Evolutionary conservation across 2,888 invertebrate species (phyloP).

Genomic region (Alitta virens): DNA sequence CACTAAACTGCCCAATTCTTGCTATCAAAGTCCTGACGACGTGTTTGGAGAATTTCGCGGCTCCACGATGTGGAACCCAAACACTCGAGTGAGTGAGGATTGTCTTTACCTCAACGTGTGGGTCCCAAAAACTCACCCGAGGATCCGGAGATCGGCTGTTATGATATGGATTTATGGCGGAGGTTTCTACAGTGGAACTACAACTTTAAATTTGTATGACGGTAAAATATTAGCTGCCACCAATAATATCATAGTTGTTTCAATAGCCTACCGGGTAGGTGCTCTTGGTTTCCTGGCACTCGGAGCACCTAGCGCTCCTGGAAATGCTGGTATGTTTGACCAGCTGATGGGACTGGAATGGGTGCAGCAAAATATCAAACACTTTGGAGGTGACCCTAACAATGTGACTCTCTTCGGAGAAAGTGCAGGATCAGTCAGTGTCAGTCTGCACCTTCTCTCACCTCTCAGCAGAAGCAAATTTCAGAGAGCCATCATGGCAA

Average conservation of each 20-base stretch:
- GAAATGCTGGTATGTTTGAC: conserved; percentile 93
- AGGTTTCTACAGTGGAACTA: conserved; percentile 78
- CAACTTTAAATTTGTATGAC: conserved; percentile 92
- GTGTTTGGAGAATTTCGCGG: conserved; percentile 26
- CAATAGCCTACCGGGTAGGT: conserved; percentile 93
- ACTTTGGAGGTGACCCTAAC: conserved; percentile 72
- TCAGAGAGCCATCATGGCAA: conserved; percentile 84
- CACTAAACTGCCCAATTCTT: conserved; percentile 31
- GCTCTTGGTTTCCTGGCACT: conserved; percentile 69
- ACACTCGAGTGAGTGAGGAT: conserved; percentile 87
- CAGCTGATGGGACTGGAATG: conserved; percentile 81
- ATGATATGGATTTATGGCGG: conserved; percentile 82
- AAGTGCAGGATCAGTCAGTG: conserved; percentile 91
- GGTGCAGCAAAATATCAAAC: conserved; percentile 53
- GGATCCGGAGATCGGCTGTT: conserved; percentile 68
- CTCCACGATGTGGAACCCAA: conserved; percentile 91
- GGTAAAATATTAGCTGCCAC: conserved; percentile 83
- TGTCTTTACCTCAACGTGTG: conserved; percentile 93
- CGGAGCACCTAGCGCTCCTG: conserved; percentile 68
- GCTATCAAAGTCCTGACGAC: conserved; percentile 29
- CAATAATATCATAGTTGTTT: conserved; percentile 85
- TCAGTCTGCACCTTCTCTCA: conserved; percentile 74
- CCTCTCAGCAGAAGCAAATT: conserved; percentile 79
- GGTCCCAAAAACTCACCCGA: conserved; percentile 64
- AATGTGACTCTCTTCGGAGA: conserved; percentile 96